Evolutionary conservation across 2,797 vertebrate genomes (phyloP).

Genomic region (Mormyrops boulengeri): DNA sequence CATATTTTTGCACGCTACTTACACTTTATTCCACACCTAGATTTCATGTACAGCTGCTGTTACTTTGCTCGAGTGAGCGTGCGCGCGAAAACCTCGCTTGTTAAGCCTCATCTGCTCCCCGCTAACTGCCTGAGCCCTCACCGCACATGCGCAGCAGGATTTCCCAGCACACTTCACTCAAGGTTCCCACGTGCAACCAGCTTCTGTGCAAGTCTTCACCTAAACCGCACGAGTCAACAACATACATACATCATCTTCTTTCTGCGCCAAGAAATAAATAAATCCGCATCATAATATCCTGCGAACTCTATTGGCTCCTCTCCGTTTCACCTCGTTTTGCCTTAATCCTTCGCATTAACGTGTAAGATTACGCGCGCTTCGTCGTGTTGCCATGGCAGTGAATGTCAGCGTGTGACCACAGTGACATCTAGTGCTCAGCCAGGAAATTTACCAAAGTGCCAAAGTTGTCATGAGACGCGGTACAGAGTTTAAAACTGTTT

Average conservation of each 20-base stretch:
- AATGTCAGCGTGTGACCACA: slow-evolving; percentile 44
- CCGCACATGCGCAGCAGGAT: neutral
- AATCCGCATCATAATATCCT: neutral
- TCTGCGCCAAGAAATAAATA: neutral
- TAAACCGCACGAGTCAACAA: neutral
- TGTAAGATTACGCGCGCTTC: neutral
- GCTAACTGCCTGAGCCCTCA: neutral
- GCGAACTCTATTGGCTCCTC: neutral
- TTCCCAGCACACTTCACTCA: neutral
- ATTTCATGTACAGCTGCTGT: neutral
- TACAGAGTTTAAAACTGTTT: slow-evolving; percentile 39
- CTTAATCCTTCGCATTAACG: neutral
- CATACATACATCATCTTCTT: neutral
- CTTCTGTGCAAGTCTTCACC: neutral
- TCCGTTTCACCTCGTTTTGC: neutral
- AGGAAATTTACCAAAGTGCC: slow-evolving; percentile 52
- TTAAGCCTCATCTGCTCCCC: neutral
- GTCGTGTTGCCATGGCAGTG: neutral
- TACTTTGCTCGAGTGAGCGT: neutral
- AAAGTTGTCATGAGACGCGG: slow-evolving; percentile 22
- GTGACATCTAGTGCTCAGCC: slow-evolving; percentile 55
- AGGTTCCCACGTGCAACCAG: neutral
- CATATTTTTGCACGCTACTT: neutral
- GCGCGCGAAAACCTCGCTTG: neutral
- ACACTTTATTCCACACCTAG: neutral